Base-by-base conservation (phyloP, 1,140 invertebrate genomes). In the Cyclargus thomasi region DNA sequence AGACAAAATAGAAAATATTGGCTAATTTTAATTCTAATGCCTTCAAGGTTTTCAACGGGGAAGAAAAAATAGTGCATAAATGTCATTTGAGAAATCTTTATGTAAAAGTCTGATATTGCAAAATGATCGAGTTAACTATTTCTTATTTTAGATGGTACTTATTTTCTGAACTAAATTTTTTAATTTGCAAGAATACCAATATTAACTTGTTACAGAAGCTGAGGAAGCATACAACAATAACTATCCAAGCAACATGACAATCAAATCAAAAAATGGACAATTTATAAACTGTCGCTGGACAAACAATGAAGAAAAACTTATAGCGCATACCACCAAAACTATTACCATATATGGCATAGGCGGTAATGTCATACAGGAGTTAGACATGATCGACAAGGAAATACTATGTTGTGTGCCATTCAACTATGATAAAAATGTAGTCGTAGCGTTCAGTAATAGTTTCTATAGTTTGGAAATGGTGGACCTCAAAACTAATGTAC, bases 261-360 rank as follows among this genome's bases (percentile, higher is more conserved):
- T 87, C 36, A 63, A 36, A 29, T 79, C 80, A 0, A 79, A 79
- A 63, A 62, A 80, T 11, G 82, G 82, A 0, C 74, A 77, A 0
- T 81, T 79, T 59, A 47, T 85, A 22, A 83, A 82, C 71, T 87
- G 83, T 36, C 73, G 81, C n/a, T 90, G 88, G 88, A 70, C 81
- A 0, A 82, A 82, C 70, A 78, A 80, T 22, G 79, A 86, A n/a
- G 80, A 86, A 22, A 77, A 72, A 4, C 65, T 90, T 0, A 77
- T 88, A 14, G 73, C 84, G 0, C 85, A 90, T 39, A 88, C 86
- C 0, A 64, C 73, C 0, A 81, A 83, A 65, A 82, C 79, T 55
- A 80, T 88, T 29, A 72, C 81, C 0, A 18, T 88, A 22, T 86
- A 83, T 71, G 69, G 71, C 10, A 76, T 71, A 2, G 77, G 68